Percentiles rank a stretch among this genome's conserved stretches.
phyloP scores from a whole-genome alignment of 1,140 invertebrate genomes.

The Eurosta solidaginis region DNA sequence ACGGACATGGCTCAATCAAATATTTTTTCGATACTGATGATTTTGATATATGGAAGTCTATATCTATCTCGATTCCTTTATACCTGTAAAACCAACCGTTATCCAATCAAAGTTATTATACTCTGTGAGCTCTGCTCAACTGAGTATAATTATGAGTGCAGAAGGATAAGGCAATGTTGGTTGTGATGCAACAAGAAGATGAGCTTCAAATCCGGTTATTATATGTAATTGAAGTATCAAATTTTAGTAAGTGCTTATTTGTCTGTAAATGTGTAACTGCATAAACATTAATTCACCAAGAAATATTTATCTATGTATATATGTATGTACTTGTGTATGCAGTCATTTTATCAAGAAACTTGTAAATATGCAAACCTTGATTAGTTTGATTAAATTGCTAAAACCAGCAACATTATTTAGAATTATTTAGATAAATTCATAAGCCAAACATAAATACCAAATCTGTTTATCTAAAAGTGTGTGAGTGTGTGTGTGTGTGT shows the following conservation, averaged over 20 bases:
- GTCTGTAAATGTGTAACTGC: not conserved
- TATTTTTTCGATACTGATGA: no score
- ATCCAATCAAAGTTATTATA: no score
- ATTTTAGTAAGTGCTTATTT: not conserved
- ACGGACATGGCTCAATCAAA: no score
- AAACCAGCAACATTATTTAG: conserved; percentile 9
- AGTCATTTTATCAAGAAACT: not conserved
- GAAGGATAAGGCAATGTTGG: not conserved
- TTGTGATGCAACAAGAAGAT: not conserved
- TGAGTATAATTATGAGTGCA: not conserved
- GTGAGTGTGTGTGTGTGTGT: not conserved
- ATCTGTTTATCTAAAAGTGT: not conserved
- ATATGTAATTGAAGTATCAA: not conserved
- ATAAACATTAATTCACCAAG: no score
- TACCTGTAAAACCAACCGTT: no score
- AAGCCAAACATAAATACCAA: not conserved
- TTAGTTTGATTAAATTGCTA: conserved; percentile 23
- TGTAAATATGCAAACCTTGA: not conserved
- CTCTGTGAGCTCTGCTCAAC: no score
- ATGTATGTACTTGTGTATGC: not conserved
- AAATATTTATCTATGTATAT: no score
- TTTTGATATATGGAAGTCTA: no score
- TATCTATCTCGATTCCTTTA: no score
- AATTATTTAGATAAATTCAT: not conserved
- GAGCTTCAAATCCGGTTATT: not conserved